Evolutionary conservation across 2,797 vertebrate genomes (phyloP), one percentile per base, ranked within the genome.

Genomic region (Eulemur mongoz): DNA sequence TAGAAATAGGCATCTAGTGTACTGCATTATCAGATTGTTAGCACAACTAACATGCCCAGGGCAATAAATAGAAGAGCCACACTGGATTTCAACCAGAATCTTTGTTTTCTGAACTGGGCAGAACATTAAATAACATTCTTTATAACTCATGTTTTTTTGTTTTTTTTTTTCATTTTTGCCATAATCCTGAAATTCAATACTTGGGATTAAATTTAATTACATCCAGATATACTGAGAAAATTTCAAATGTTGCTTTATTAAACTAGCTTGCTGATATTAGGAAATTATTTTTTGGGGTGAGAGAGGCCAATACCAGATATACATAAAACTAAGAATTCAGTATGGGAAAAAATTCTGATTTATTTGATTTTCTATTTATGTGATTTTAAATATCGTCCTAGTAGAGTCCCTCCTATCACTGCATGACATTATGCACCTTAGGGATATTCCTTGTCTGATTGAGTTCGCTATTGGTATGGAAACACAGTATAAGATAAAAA

Each of bases 1-100:
- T 98, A 98, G 98, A 98, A 98, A 97, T 3, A 90, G 97, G 82
- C 59, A 93, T 22, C 43, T 0, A 7, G 73, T n/a, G 43, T 70
- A 45, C 12, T 32, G 5, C 35, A 43, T 32, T 35, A 73, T 83
- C 45, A 86, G 0, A 1, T 2, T 84, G 23, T 69, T 20, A 52
- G n/a, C 22, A 61, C 80, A 94, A 57, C 82, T 0, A 25, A 72
- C 12, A 40, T 7, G 69, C 43, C 86, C 48, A 2, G 72, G 1
- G 87, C 48, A 92, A 3, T 0, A 90, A 52, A 40, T 72, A 86
- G 38, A 93, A n/a, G 15, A 32, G n/a, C 50, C 61, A 95, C 13
- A 4, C 1, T 84, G 35, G 92, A 35, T 70, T 83, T 73, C 27
- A n/a, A 61, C 45, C 40, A 22, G 38, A 87, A 83, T 75, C 25